phyloP scores from a whole-genome alignment of 2,797 vertebrate genomes.

The Rhinatrema bivittatum region DNA sequence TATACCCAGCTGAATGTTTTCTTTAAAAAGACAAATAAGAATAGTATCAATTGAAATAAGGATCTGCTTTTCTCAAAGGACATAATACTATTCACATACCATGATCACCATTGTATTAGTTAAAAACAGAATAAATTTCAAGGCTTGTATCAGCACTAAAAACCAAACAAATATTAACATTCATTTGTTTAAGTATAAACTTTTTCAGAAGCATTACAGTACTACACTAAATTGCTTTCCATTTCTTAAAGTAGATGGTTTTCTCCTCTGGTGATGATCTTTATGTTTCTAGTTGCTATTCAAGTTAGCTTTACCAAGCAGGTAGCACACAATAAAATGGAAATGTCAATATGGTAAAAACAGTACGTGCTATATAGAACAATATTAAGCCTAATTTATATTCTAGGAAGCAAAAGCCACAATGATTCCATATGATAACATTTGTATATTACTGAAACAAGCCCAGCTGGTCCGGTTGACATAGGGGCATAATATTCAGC shows the following conservation, averaged over 20 bases:
- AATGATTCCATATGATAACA: constrained; percentile 1
- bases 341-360: constrained; percentile 21
- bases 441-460: too few species aligned
- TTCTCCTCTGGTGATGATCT: constrained; percentile 18
- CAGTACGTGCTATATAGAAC: constrained; percentile 13
- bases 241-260: constrained; percentile 17
- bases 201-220: constrained; percentile 16
- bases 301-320: constrained; percentile 12
- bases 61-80: too few species aligned
- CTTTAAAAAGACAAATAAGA: too few species aligned
- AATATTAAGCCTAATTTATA: constrained; percentile 14
- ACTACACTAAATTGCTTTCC: constrained; percentile 9
- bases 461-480: too few species aligned
- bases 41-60: too few species aligned
- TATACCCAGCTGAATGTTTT: too few species aligned
- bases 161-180: constrained; percentile 19
- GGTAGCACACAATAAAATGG: constrained; percentile 22
- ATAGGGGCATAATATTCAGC: too few species aligned
- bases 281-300: constrained; percentile 3
- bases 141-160: not conserved
- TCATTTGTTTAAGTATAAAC: not conserved
- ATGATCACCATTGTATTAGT: too few species aligned
- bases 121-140: too few species aligned
- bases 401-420: constrained; percentile 2
- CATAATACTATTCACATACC: too few species aligned